Evolutionary conservation across 2,797 vertebrate genomes (phyloP), one percentile per base, ranked within the genome.

Genomic region (Paguma larvata): DNA sequence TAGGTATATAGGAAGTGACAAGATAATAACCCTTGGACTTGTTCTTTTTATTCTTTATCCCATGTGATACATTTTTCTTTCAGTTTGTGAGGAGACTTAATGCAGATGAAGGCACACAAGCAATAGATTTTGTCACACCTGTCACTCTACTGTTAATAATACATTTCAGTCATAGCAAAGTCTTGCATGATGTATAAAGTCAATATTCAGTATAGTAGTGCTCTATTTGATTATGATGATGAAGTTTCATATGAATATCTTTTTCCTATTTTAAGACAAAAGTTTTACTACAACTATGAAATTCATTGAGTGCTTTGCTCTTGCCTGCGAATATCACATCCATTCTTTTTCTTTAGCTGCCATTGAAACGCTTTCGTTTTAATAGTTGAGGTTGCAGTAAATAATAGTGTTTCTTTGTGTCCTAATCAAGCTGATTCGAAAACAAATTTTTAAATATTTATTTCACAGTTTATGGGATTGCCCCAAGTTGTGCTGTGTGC

Each of bases 71-170:
- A 85, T 92, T 98, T 98, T 85, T 95, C 95, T 83, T 97, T 98
- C 91, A 85, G 56, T 70, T 72, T 94, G 21, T 94, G 83, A 75
- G 85, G 80, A 96, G 82, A 87, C 34, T 38, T 96, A 87, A 75
- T 95, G 5, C n/a, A 87, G 72, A 95, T 93, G 65, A 98, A 84
- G 93, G 23, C 44, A 93, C 59, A 96, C 13, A 90, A 53, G 34
- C 53, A 97, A 75, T 97, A 91, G 79, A 94, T 98, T 98, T 98
- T 97, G 87, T 94, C 89, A 92, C n/a, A 84, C 68, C 27, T 98
- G 89, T 95, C 95, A 89, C 19, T 95, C 14, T 95, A 14, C 23
- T 97, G 91, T 96, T 97, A 91, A 62, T 92, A 97, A 96, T 96
- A 65, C 44, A 88, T 94, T 98, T 95, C 87, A 85, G 78, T 15